Evolutionary conservation across 2,113 vertebrate species (phyloP).

Genomic region (Asarcornis scutulata): DNA sequence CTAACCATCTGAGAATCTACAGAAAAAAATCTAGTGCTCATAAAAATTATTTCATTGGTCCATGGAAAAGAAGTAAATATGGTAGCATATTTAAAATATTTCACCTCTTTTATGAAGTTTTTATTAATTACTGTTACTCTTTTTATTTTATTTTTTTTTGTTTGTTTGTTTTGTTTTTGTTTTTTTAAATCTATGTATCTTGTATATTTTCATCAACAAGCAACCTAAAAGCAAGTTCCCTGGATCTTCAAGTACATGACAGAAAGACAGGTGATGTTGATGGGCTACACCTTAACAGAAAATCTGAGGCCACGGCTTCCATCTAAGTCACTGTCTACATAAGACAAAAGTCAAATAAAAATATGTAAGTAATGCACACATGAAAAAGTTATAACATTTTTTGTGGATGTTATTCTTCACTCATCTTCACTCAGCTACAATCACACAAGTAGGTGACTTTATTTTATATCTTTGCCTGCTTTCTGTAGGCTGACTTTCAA

Average conservation of each 20-base stretch:
- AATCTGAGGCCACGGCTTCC: neutral
- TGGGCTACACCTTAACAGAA: neutral
- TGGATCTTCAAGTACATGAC: neutral
- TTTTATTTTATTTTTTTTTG: too few relatives aligned
- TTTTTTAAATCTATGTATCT: neutral
- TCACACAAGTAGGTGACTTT: neutral
- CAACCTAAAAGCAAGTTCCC: neutral
- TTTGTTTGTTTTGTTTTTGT: neutral
- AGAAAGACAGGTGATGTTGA: neutral
- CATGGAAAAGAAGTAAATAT: neutral
- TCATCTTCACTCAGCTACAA: neutral
- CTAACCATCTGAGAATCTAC: neutral
- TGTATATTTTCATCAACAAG: neutral
- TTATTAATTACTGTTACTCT: neutral
- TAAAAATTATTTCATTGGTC: neutral
- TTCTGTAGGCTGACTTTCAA: neutral
- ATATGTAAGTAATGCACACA: neutral
- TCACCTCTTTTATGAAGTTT: neutral
- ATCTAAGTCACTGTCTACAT: neutral
- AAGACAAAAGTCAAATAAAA: neutral
- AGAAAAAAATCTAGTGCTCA: neutral
- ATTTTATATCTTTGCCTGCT: neutral
- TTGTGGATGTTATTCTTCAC: neutral
- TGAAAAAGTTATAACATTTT: neutral
- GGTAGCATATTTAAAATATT: neutral